Base-by-base conservation (phyloP, 1,140 invertebrate species). In the Saccostrea echinata region DNA sequence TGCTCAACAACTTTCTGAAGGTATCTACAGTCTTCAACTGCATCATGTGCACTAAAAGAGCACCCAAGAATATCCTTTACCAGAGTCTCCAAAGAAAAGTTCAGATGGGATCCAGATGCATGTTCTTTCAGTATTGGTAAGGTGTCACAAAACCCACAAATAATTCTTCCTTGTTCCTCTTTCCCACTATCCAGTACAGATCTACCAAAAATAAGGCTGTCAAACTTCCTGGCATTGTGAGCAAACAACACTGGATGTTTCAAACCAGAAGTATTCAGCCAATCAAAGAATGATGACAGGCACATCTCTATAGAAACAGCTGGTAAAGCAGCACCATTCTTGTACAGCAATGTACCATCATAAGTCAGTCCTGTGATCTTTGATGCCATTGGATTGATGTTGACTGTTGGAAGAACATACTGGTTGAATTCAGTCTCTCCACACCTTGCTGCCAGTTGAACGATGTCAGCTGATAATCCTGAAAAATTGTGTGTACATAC, bases 161-260 rank as follows among this genome's bases (percentile, higher is more conserved):
- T n/a, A 24, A 21, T 82, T 21, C 43, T 24, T 11, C 33, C 12
- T 16, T 21, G 35, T 82, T 35, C 12, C 12, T 18, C 1, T 11
- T 33, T n/a, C 0, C 21, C 21, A 16, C 33, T n/a, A 11, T 51
- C 12, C 4, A 21, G 30, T n/a, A 82, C 0, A 3, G 80, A 21
- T 18, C n/a, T 18, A 43, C 35, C 18, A 24, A 43, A 43, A 18
- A 51, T 30, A 13, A 43, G 13, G 33, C 30, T 35, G 27, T 82
- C 80, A 83, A 87, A 87, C 57, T 83, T 87, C 52, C 18, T 88
- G 24, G 55, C 55, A 33, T 84, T 84, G 27, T 84, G 83, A 35
- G 68, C 86, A 84, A 84, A 55, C 30, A 88, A 18, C 84, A 68
- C 35, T 68, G 76, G 81, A n/a, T n/a, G 33, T 9, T 68, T 68